Percentiles rank a stretch among this genome's conserved stretches.
phyloP scores from a whole-genome alignment of 2,888 invertebrate species.

The Acholoe squamosa region DNA sequence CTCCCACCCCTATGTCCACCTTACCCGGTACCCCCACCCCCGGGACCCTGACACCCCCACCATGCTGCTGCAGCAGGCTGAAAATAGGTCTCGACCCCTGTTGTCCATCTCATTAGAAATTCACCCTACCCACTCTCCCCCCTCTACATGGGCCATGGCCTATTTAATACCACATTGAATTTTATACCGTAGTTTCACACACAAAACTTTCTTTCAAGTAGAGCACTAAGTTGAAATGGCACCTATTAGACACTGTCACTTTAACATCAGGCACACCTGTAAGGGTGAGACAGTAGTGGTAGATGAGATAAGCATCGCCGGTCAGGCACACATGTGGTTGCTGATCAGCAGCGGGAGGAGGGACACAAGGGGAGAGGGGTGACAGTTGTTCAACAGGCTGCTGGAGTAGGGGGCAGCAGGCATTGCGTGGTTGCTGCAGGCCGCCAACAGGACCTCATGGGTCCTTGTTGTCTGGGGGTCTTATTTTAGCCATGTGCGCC shows the following conservation, averaged over 20 bases:
- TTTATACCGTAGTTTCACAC: too few relatives aligned
- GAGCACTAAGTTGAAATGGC: too few relatives aligned
- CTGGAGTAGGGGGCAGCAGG: background rate
- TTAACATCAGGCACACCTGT: too few relatives aligned
- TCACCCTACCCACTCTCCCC: background rate
- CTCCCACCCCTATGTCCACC: background rate
- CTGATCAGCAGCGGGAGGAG: background rate
- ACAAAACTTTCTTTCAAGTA: too few relatives aligned
- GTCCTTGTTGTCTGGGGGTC: slow-evolving; percentile 58
- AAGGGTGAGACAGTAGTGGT: too few relatives aligned
- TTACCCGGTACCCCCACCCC: background rate
- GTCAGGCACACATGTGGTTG: too few relatives aligned
- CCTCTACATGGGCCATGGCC: background rate
- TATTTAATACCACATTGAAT: too few relatives aligned
- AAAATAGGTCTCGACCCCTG: slow-evolving; percentile 58
- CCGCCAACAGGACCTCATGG: background rate
- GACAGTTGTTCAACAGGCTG: slow-evolving; percentile 39
- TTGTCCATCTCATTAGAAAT: slow-evolving; percentile 48
- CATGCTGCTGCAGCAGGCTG: background rate
- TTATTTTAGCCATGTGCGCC: slow-evolving; percentile 57
- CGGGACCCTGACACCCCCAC: background rate
- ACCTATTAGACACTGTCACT: too few relatives aligned
- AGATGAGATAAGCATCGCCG: too few relatives aligned
- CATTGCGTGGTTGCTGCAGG: slow-evolving; percentile 9
- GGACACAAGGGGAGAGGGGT: background rate